phyloP scores from a whole-genome alignment of 2,888 invertebrate species.

The Kryphioiulus occultus region DNA sequence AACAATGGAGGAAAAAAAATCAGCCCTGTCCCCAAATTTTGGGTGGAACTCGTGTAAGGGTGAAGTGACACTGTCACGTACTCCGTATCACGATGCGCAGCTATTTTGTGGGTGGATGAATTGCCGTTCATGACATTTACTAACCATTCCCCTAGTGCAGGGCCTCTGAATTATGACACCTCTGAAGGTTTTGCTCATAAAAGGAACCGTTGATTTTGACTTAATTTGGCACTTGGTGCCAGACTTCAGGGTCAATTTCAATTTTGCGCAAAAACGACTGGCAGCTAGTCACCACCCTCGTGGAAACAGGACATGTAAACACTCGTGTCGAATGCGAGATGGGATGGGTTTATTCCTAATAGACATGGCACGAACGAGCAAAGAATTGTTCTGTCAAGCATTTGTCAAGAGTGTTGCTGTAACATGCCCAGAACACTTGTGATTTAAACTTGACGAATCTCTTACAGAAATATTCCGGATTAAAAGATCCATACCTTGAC shows the following conservation, averaged over 20 bases:
- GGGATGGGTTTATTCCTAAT: too few relatives aligned
- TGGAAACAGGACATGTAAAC: not conserved
- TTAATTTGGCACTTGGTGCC: not conserved
- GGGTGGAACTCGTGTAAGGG: not conserved
- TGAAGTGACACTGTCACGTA: not conserved
- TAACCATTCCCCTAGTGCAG: not conserved
- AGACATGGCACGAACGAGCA: too few relatives aligned
- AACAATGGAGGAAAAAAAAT: not conserved
- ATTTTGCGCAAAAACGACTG: not conserved
- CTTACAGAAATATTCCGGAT: too few relatives aligned
- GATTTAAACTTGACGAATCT: too few relatives aligned
- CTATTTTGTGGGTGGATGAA: not conserved
- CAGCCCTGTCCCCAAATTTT: not conserved
- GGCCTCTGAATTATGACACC: not conserved
- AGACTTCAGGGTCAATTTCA: not conserved
- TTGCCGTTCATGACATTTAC: not conserved
- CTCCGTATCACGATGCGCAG: not conserved
- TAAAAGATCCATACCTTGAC: too few relatives aligned
- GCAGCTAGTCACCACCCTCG: not conserved
- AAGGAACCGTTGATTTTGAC: not conserved
- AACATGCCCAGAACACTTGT: too few relatives aligned
- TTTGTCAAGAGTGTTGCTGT: too few relatives aligned
- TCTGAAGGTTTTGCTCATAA: not conserved
- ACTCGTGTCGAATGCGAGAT: too few relatives aligned
- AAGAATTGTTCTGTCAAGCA: too few relatives aligned